These are phyloP conservation scores for Pachycephus smyrnensis DNA, from an alignment of 2,888 invertebrate genomes.

Conservation along the genomic window DNA sequence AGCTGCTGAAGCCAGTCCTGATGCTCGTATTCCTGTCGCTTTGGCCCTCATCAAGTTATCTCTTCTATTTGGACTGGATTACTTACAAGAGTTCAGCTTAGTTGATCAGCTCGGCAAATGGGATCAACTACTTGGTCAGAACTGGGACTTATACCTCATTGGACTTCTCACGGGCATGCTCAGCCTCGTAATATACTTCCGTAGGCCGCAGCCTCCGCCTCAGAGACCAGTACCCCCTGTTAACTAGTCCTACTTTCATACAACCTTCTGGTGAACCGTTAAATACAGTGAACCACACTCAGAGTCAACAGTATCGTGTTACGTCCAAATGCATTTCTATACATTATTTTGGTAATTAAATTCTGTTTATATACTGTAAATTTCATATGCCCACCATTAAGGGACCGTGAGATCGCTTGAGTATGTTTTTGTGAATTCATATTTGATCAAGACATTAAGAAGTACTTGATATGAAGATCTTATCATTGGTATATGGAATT, in stretches of 20 bases:
- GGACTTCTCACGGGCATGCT: conserved; percentile 85
- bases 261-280: not conserved
- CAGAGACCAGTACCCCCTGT: conserved; percentile 47
- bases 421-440: not conserved
- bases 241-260: conserved; percentile 39
- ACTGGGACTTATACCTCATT: conserved; percentile 96
- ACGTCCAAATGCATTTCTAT: not conserved
- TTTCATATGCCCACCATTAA: not conserved
- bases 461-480: not conserved
- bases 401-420: not conserved
- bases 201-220: conserved; percentile 70
- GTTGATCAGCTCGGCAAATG: conserved; percentile 72
- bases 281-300: not conserved
- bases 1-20: conserved; percentile 91
- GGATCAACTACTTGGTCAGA: conserved; percentile 80
- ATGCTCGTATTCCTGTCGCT: conserved; percentile 94
- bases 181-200: conserved; percentile 83
- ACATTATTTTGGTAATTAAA: not conserved
- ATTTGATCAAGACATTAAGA: not conserved
- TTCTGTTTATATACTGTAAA: not conserved
- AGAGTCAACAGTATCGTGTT: not conserved
- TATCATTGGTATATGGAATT: not conserved
- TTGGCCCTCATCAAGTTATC: conserved; percentile 89
- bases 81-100: conserved; percentile 77
- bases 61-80: conserved; percentile 79